Evolutionary conservation across 2,797 vertebrate species (phyloP).

Genomic region (Xyrichtys novacula): DNA sequence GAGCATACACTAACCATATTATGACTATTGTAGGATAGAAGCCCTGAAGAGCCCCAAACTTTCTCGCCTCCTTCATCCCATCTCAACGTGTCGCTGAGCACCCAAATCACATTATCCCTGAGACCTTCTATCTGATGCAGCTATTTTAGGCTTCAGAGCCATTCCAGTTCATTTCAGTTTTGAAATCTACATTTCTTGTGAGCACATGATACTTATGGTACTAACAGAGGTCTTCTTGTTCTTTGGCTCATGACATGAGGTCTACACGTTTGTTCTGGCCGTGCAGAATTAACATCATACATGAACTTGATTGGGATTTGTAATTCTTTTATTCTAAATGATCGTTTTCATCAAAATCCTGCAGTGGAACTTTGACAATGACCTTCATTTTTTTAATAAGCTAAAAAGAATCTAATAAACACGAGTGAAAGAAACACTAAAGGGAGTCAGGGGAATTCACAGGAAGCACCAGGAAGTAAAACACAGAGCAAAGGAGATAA

Average conservation of each 20-base stretch:
- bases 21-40: too few relatives aligned
- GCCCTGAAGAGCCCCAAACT: slow-evolving; percentile 51
- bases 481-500: too few relatives aligned
- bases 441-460: too few relatives aligned
- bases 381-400: background rate
- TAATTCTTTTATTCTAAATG: too few relatives aligned
- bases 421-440: too few relatives aligned
- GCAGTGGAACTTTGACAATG: background rate
- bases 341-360: background rate
- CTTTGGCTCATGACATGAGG: slow-evolving; percentile 12
- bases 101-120: slow-evolving; percentile 68
- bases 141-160: slow-evolving; percentile 70
- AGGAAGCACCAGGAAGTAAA: too few relatives aligned
- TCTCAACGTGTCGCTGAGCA: slow-evolving; percentile 59
- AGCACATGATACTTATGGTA: slow-evolving; percentile 59
- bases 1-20: too few relatives aligned
- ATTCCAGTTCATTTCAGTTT: slow-evolving; percentile 68
- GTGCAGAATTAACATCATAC: slow-evolving; percentile 28
- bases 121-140: slow-evolving; percentile 62
- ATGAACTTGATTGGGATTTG: too few relatives aligned
- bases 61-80: slow-evolving; percentile 13
- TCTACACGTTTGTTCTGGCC: background rate
- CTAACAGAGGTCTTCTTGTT: slow-evolving; percentile 58
- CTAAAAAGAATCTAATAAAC: too few relatives aligned
- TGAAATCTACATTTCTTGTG: slow-evolving; percentile 62